Percentiles rank a stretch among this genome's conserved stretches.
phyloP scores from a whole-genome alignment of 2,888 invertebrate genomes.

The Phrixothrix hirtus region DNA sequence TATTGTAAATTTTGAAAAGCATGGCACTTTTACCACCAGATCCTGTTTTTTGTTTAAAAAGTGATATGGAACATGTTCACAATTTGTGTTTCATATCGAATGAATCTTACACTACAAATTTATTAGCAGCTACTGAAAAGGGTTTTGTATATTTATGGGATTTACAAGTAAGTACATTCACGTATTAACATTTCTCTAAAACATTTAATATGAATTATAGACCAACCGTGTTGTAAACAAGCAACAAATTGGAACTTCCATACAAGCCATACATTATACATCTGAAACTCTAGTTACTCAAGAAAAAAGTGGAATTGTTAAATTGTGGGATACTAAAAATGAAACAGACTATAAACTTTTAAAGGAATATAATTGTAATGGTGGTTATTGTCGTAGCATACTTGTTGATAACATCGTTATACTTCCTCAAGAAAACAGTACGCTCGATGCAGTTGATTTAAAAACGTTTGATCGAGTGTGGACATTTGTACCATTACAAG shows the following conservation, averaged over 20 bases:
- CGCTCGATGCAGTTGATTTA: constrained; percentile 57
- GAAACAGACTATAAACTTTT: constrained; percentile 65
- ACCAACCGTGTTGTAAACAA: constrained; percentile 71
- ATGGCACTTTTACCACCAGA: constrained; percentile 79
- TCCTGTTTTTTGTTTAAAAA: constrained; percentile 73
- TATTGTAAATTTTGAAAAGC: no score
- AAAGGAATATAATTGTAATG: constrained; percentile 63
- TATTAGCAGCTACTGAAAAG: constrained; percentile 74
- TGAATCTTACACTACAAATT: constrained; percentile 60
- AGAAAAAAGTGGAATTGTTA: constrained; percentile 72
- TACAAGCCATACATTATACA: constrained; percentile 65
- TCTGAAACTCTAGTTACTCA: constrained; percentile 69
- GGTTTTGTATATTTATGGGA: constrained; percentile 80
- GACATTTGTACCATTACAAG: constrained; percentile 54
- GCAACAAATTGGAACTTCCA: constrained; percentile 67
- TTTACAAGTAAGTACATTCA: constrained; percentile 78
- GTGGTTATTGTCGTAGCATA: constrained; percentile 73
- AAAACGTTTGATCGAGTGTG: constrained; percentile 51
- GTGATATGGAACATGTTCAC: constrained; percentile 73
- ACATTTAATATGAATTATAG: constrained; percentile 57
- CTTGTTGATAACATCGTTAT: constrained; percentile 65
- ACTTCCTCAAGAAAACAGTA: constrained; percentile 66
- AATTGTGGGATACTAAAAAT: constrained; percentile 65
- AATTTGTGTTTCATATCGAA: constrained; percentile 69
- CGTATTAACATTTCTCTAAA: neutral